Percentiles rank a stretch among this genome's conserved stretches.
These are phyloP conservation scores for Anneissia japonica DNA, from an alignment of 35 echinoderm and acorn worm genomes.

Conservation along the genomic window DNA sequence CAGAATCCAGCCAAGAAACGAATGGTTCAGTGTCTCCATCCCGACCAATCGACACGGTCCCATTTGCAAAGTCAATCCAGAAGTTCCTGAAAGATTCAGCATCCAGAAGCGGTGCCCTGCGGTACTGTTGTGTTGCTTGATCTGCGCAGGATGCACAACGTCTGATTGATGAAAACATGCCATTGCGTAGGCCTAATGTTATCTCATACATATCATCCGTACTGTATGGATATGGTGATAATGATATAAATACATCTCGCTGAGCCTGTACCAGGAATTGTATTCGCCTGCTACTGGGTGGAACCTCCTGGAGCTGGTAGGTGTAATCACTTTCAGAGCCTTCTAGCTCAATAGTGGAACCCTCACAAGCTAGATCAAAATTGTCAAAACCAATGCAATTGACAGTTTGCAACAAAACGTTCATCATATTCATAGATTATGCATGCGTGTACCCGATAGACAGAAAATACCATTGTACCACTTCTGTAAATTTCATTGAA, in stretches of 20 bases:
- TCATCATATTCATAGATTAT: no score
- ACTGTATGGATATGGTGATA: not conserved
- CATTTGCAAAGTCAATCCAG: not conserved
- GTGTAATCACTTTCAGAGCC: not conserved
- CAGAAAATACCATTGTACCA: no score
- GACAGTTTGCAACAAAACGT: no score
- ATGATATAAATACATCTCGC: not conserved
- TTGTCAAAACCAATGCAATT: no score
- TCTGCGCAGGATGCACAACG: not conserved
- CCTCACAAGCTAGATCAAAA: not conserved
- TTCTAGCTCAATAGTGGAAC: not conserved
- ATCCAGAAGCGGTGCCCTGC: not conserved
- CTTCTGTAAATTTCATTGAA: no score
- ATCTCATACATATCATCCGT: not conserved
- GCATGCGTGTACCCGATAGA: no score
- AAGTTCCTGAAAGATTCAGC: not conserved
- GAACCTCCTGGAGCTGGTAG: not conserved
- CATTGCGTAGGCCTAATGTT: not conserved
- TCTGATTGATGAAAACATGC: not conserved
- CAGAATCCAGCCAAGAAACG: not conserved
- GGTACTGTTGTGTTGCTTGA: not conserved
- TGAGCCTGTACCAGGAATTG: not conserved
- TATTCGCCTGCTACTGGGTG: not conserved
- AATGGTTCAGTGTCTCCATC: not conserved
- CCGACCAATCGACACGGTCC: not conserved